Evolutionary conservation across 2,797 vertebrate species (phyloP), one percentile per base, ranked within the genome.

Genomic region (Champsocephalus gunnari): DNA sequence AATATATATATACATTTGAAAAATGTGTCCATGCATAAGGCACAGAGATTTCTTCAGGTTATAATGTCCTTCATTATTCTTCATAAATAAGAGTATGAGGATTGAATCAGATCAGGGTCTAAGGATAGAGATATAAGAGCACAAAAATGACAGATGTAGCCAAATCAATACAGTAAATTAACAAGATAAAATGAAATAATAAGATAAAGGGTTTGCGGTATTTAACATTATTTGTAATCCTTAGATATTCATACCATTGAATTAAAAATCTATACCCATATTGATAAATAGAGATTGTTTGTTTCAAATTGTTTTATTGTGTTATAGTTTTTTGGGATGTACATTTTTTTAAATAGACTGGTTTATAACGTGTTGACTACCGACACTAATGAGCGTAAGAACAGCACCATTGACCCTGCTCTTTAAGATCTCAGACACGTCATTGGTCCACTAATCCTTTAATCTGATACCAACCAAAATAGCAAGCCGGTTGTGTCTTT

Each of bases 371-470:
- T 51, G 21, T 45, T 61, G 6, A 24, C 14, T 43, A 14, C 1
- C 8, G 24, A 17, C 13, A 13, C 12, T 32, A 56, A 24, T 21
- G 13, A 32, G 48, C 63, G 12, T 53, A 21, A 47, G 24, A 75
- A 51, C 47, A 47, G 34, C 60, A 62, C 63, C 49, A 44, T 43
- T 45, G 59, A 12, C 49, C 49, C 19, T 68, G 75, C 50, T 56
- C 72, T 81, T 82, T 79, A 75, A 87, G 66, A 77, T 21, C 59
- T 63, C 8, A 2, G 48, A 41, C 28, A 79, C 81, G 70, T 86
- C 79, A 87, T 44, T 55, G 49, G 38, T 73, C 60, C 67, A 68
- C 69, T 89, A 87, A 91, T 90, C 83, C 66, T 84, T 86, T 88
- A 92, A 89, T 89, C 83, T 69, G 48, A 66, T 66, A 41, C 59